Conservation (phyloP, 2,113 vertebrate species). For the Apodemus sylvaticus region DNA sequence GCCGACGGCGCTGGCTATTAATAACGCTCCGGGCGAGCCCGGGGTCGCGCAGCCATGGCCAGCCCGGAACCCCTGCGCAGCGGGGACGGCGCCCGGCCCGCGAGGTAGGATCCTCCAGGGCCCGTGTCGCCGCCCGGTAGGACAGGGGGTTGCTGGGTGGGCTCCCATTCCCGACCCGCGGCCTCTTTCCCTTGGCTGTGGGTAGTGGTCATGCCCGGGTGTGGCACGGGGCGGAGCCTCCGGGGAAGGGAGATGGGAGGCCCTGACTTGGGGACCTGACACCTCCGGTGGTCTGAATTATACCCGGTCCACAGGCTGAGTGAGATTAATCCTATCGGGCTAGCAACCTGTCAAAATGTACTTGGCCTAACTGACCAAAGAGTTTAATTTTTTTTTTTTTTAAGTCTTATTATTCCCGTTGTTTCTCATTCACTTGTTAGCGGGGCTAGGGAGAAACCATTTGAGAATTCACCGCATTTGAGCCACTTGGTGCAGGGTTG, state of each 20-base stretch:
- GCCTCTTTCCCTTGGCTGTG: neutral
- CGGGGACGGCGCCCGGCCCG: conserved; percentile 77
- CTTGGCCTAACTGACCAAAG: neutral
- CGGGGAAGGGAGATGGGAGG: neutral
- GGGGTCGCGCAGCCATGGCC: conserved; percentile 80
- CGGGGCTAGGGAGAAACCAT: neutral
- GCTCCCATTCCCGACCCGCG: neutral
- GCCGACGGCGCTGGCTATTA: conserved; percentile 81
- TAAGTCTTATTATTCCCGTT: neutral
- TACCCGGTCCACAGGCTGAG: neutral
- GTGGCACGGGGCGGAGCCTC: neutral
- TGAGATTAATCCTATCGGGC: conserved; percentile 38
- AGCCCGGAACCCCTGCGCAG: conserved; percentile 75
- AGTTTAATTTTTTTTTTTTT: neutral
- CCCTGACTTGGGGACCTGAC: neutral
- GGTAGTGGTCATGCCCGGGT: neutral
- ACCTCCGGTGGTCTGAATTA: neutral
- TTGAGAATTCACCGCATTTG: conserved; percentile 5
- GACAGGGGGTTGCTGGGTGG: conserved; percentile 12
- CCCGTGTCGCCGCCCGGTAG: neutral
- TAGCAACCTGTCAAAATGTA: neutral
- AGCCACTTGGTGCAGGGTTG: conserved; percentile 65
- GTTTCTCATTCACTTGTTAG: neutral
- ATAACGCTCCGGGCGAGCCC: conserved; percentile 78
- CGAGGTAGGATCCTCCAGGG: conserved; percentile 83